A percentile compares a stretch with the other conserved stretches of the same genome.
Conservation (phyloP, 2,113 vertebrate genomes). For the Petromus typicus region DNA sequence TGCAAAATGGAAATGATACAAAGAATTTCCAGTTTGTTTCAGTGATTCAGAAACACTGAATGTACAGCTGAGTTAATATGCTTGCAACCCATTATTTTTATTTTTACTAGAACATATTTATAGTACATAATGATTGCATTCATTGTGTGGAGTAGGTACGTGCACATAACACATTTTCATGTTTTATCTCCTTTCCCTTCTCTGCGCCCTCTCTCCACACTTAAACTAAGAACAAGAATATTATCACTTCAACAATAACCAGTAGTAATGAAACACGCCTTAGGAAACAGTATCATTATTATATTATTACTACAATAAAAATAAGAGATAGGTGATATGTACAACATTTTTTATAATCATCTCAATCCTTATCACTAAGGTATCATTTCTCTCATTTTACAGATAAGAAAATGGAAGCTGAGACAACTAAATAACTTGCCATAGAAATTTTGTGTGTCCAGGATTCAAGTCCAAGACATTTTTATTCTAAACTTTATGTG, state of each 20-base stretch:
- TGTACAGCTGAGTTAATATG: neutral
- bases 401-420: neutral
- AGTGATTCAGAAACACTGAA: neutral
- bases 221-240: constrained; percentile 2
- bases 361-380: neutral
- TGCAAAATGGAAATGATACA: neutral
- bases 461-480: neutral
- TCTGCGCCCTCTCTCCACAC: neutral
- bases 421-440: neutral
- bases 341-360: neutral
- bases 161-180: neutral
- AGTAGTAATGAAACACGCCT: neutral
- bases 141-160: neutral
- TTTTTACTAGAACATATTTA: neutral
- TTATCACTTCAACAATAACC: constrained; percentile 10
- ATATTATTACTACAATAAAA: neutral
- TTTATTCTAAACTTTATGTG: neutral
- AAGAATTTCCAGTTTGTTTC: constrained; percentile 22
- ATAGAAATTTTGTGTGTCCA: neutral
- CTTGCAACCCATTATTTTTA: neutral
- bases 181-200: neutral
- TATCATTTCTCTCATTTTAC: neutral
- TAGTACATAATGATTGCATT: neutral
- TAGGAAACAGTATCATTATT: neutral
- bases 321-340: neutral